phyloP scores from a whole-genome alignment of 2,888 invertebrate genomes.

The Chydorus sphaericus region DNA sequence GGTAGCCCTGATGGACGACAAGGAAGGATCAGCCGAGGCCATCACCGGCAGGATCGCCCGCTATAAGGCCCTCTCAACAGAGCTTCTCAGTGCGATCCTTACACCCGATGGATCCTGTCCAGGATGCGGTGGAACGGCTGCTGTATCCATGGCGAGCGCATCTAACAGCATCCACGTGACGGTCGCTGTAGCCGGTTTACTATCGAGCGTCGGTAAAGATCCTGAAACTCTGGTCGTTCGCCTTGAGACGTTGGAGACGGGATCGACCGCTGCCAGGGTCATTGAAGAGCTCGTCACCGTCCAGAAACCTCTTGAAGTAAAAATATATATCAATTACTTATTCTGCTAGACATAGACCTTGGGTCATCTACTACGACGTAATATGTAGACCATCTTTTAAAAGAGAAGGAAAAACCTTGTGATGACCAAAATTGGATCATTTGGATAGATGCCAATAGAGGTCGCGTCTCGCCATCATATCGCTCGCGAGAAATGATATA shows the following conservation, averaged over 20 bases:
- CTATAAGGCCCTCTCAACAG: constrained; percentile 44
- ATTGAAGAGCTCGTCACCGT: constrained; percentile 38
- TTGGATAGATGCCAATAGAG: too few relatives aligned
- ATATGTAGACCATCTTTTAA: too few relatives aligned
- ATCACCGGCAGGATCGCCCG: constrained; percentile 26
- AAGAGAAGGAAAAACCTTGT: too few relatives aligned
- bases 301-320: constrained; percentile 21
- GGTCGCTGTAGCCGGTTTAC: constrained; percentile 68
- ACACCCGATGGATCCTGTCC: constrained; percentile 32
- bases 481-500: too few relatives aligned
- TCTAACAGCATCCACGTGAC: constrained; percentile 62
- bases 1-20: constrained; percentile 60
- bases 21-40: constrained; percentile 26
- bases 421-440: too few relatives aligned
- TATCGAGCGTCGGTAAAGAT: constrained; percentile 36
- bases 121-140: constrained; percentile 66
- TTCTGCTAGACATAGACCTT: too few relatives aligned
- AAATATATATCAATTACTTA: not conserved
- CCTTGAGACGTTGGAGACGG: constrained; percentile 17
- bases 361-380: too few relatives aligned
- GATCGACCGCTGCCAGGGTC: constrained; percentile 14
- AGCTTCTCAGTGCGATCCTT: constrained; percentile 64
- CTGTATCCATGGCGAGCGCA: constrained; percentile 51
- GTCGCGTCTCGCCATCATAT: too few relatives aligned
- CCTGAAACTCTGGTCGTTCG: constrained; percentile 46